Evolutionary conservation across 2,113 vertebrate genomes (phyloP), one percentile per base, ranked within the genome.

Genomic region (Plotosus lineatus): DNA sequence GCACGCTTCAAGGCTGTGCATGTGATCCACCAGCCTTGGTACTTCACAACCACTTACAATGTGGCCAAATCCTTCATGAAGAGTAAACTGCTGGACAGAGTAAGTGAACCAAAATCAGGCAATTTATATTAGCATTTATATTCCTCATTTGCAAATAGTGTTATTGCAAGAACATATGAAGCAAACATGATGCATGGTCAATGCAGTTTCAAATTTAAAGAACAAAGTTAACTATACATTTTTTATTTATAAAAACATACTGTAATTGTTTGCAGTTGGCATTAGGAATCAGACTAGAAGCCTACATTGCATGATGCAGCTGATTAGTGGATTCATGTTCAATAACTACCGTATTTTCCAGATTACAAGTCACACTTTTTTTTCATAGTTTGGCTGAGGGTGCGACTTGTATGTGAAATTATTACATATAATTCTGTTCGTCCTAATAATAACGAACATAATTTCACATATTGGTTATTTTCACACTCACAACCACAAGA

Each of bases 31-130:
- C 97, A 99, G 91, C 98, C 98, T 0, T 99, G 98, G 98, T 99
- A 98, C 87, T 99, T 99, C 92, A 98, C 97, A 85, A 98, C 97
- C 1, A 99, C 98, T 36, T 99, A 98, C 91, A 99, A 97, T 0
- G 92, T 98, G 85, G 96, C 98, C 83, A 98, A 97, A 87, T 97
- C 97, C 0, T 97, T 99, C 90, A 91, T 99, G 93, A 99, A 99
- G 90, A 96, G 94, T 93, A 99, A 99, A 85, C 91, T 99, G 53
- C 93, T 99, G 82, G 95, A 98, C 86, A 92, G 98, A 94, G 98
- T 99, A 90, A 89, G 94, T 77, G 36, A 55, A 46, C 8, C 38
- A n/a, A n/a, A n/a, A n/a, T n/a, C n/a, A n/a, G n/a, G n/a, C n/a
- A n/a, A n/a, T n/a, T n/a, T n/a, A n/a, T n/a, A n/a, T 33, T 61